phyloP scores from a whole-genome alignment of 2,888 invertebrate genomes.

The Caenorhabditis imperialis region DNA sequence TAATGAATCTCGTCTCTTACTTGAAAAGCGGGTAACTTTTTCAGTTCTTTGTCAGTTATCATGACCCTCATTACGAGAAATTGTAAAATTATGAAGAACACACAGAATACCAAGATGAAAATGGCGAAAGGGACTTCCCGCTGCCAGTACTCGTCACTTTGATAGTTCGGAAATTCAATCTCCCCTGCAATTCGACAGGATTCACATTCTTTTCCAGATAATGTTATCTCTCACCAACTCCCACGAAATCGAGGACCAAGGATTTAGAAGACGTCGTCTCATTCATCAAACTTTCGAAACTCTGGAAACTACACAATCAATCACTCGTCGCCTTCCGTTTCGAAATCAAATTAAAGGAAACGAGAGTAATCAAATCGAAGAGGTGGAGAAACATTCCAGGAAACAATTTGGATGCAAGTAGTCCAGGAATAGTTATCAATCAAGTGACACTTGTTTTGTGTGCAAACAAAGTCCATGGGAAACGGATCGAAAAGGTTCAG shows the following conservation, averaged over 20 bases:
- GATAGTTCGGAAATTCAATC: constrained; percentile 42
- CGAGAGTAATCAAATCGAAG: too few relatives aligned
- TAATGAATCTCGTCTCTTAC: constrained; percentile 2
- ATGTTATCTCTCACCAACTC: constrained; percentile 12
- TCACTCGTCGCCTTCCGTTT: too few relatives aligned
- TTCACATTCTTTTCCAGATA: not conserved
- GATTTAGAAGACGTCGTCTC: not conserved
- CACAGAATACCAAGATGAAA: constrained; percentile 50
- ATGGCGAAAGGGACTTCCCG: constrained; percentile 57
- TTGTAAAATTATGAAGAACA: constrained; percentile 54
- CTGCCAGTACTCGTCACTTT: constrained; percentile 34
- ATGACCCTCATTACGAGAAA: constrained; percentile 48
- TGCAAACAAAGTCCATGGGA: too few relatives aligned
- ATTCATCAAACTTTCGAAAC: too few relatives aligned
- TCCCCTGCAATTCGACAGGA: constrained; percentile 37
- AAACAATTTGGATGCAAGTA: too few relatives aligned
- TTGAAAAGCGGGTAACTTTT: constrained; percentile 46
- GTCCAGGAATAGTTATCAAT: too few relatives aligned
- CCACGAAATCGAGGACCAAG: constrained; percentile 17
- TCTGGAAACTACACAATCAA: too few relatives aligned
- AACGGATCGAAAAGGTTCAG: too few relatives aligned
- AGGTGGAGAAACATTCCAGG: too few relatives aligned
- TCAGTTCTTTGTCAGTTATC: constrained; percentile 42
- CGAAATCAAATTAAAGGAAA: too few relatives aligned
- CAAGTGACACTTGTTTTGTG: too few relatives aligned